These are phyloP conservation scores for Volucella inflata DNA, from an alignment of 2,888 invertebrate genomes.

Conservation along the genomic window DNA sequence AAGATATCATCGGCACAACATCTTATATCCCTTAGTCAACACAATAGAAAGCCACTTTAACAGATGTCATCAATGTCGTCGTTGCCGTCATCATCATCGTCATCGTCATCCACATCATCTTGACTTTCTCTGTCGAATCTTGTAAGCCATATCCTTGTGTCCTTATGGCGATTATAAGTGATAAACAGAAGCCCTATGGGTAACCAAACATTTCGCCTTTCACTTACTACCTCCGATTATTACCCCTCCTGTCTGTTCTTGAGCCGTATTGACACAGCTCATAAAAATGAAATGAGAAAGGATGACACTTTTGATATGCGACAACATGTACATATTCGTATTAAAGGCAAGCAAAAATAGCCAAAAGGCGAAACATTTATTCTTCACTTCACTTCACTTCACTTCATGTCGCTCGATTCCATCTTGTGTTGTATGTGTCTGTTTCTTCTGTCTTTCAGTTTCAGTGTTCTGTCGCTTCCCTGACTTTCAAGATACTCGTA, in stretches of 20 bases:
- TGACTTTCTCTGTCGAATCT: slow-evolving; percentile 20
- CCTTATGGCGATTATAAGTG: slow-evolving; percentile 69
- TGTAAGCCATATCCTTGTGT: slow-evolving; percentile 19
- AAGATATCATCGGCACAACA: slow-evolving; percentile 53
- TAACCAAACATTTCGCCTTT: slow-evolving; percentile 64
- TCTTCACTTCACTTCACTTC: slow-evolving; percentile 9
- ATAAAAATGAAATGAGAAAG: slow-evolving; percentile 74
- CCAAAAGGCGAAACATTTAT: slow-evolving; percentile 52
- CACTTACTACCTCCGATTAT: slow-evolving; percentile 47
- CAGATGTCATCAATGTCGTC: slow-evolving; percentile 63
- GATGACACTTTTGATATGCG: slow-evolving; percentile 74
- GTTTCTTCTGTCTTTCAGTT: slow-evolving; percentile 17
- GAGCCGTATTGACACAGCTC: slow-evolving; percentile 65
- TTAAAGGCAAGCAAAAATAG: slow-evolving; percentile 33
- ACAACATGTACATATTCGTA: slow-evolving; percentile 36
- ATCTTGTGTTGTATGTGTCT: neutral
- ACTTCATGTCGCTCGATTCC: too few species aligned
- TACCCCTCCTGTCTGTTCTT: slow-evolving; percentile 19
- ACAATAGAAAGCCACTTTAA: slow-evolving; percentile 67
- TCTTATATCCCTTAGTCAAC: slow-evolving; percentile 45
- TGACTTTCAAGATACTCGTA: slow-evolving; percentile 48
- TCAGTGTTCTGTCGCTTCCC: slow-evolving; percentile 6
- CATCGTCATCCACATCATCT: slow-evolving; percentile 19
- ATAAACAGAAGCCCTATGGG: slow-evolving; percentile 60
- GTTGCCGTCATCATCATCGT: slow-evolving; percentile 13